Conservation (phyloP, 2,797 vertebrate species). For the Lepilemur septentrionalis region DNA sequence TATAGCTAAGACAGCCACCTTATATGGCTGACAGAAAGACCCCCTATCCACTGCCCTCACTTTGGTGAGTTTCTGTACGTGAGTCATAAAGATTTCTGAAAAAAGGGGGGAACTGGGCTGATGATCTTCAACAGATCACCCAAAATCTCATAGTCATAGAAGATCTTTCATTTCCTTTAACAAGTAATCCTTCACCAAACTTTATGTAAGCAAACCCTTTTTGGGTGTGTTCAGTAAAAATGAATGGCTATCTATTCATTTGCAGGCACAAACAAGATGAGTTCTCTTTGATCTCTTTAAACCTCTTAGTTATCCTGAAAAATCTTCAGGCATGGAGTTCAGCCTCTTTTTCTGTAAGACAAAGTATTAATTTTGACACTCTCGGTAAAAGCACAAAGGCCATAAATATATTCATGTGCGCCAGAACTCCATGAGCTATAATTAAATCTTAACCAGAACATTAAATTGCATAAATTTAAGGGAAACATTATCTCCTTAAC, state of each 20-base stretch:
- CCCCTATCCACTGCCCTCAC: fast-evolving
- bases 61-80: neutral
- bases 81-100: neutral
- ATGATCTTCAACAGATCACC: neutral
- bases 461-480: constrained; percentile 54
- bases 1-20: neutral
- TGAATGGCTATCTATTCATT: neutral
- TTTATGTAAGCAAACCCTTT: neutral
- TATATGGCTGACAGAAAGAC: neutral
- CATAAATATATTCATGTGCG: neutral
- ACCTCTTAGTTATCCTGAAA: constrained; percentile 22
- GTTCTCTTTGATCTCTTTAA: constrained; percentile 35
- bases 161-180: neutral
- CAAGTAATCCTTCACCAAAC: neutral
- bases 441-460: constrained; percentile 53
- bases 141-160: neutral
- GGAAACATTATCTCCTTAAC: constrained; percentile 53
- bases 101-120: neutral
- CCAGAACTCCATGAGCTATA: constrained; percentile 41
- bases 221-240: neutral
- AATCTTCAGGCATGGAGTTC: constrained; percentile 7
- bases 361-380: constrained; percentile 56
- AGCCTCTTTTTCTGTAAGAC: neutral
- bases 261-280: constrained; percentile 1
- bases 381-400: constrained; percentile 15